These are phyloP conservation scores for Tyrophagus putrescentiae DNA, from an alignment of 1,140 invertebrate species.

Conservation along the genomic window DNA sequence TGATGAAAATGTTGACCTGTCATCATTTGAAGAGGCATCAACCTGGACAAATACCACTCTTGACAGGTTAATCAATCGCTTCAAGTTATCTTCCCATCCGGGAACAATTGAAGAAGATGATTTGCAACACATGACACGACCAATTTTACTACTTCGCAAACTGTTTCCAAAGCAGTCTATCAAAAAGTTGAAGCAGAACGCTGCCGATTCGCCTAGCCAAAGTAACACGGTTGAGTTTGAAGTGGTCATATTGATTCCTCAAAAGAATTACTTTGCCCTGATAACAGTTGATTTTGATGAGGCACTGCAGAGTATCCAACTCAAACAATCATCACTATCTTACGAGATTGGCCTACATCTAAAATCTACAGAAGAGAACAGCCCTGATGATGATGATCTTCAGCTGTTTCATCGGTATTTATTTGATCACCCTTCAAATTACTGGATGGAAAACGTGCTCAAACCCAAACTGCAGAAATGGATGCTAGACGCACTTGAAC, in stretches of 20 bases:
- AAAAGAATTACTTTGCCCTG: background rate
- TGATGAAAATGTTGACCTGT: background rate
- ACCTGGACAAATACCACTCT: background rate
- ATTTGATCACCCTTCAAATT: background rate
- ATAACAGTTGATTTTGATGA: background rate
- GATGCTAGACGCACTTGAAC: constrained; percentile 4
- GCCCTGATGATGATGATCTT: background rate
- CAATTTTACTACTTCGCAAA: constrained; percentile 9
- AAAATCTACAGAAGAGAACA: too few species aligned
- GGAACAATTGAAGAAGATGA: background rate
- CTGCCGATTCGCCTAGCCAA: background rate
- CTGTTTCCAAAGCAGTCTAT: constrained; percentile 17
- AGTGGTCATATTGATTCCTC: background rate
- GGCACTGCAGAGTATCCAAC: background rate
- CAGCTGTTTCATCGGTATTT: background rate
- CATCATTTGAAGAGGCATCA: background rate
- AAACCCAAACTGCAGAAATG: constrained; percentile 13
- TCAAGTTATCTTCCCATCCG: background rate
- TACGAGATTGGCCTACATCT: background rate
- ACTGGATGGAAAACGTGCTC: constrained; percentile 8
- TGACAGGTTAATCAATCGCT: too few species aligned
- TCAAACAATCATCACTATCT: background rate
- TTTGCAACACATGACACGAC: background rate
- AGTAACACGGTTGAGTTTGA: constrained; percentile 1
- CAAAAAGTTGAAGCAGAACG: background rate